These are phyloP conservation scores for Lamprologus callipterus DNA, from an alignment of 2,113 vertebrate species.

Conservation along the genomic window DNA sequence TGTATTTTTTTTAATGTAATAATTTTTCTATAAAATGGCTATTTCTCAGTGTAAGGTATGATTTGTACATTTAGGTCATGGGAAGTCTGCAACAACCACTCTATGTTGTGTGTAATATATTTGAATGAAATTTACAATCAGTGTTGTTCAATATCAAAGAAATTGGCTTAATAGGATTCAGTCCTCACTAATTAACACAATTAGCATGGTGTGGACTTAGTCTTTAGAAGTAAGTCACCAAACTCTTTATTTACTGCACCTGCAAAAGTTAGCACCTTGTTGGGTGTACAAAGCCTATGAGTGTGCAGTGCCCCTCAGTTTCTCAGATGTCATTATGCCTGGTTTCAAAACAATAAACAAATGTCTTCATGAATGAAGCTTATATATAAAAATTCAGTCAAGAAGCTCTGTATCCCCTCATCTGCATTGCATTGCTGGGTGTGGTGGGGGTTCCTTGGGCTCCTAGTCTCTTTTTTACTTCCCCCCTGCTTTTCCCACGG, in stretches of 20 bases:
- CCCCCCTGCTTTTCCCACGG: background rate
- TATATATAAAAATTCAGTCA: background rate
- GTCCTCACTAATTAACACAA: background rate
- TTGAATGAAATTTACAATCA: background rate
- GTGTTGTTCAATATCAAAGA: background rate
- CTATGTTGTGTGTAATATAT: background rate
- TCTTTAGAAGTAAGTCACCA: background rate
- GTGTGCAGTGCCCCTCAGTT: background rate
- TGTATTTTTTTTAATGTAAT: background rate
- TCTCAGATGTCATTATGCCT: background rate
- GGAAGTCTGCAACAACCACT: background rate
- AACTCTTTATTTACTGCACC: background rate
- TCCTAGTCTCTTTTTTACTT: background rate
- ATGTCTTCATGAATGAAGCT: background rate
- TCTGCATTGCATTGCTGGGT: background rate
- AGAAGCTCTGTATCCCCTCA: background rate
- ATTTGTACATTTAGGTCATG: background rate
- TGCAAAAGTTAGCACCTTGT: background rate
- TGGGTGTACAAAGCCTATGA: background rate
- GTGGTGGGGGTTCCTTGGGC: background rate
- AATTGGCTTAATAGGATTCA: background rate
- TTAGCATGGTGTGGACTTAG: background rate
- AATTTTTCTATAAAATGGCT: background rate
- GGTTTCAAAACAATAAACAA: background rate
- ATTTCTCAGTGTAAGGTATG: background rate